Conservation (phyloP, 2,888 invertebrate species). For the Drosophila merina region DNA sequence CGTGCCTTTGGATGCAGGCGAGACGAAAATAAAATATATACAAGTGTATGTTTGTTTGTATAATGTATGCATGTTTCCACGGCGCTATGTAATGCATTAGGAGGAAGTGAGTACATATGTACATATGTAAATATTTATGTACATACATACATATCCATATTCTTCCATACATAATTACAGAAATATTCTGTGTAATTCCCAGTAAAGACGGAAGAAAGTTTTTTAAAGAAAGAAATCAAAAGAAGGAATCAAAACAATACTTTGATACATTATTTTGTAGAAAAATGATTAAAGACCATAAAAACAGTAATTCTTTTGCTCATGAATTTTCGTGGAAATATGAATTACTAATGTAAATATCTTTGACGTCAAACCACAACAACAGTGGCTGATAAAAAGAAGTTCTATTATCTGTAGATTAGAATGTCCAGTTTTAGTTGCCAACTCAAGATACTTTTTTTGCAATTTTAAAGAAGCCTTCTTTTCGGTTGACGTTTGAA, state of each 20-base stretch:
- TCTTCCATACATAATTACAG: no score
- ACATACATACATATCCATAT: no score
- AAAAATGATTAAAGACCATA: no score
- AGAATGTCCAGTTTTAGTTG: background rate
- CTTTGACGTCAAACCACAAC: background rate
- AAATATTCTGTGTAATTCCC: no score
- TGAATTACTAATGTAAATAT: slow-evolving; percentile 26
- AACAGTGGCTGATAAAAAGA: slow-evolving; percentile 7
- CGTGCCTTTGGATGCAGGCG: slow-evolving; percentile 39
- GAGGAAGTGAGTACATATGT: slow-evolving; percentile 17
- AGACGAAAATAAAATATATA: slow-evolving; percentile 39
- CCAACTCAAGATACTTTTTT: background rate
- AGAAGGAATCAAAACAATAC: no score
- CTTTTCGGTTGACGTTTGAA: background rate
- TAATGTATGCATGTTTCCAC: background rate
- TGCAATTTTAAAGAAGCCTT: background rate
- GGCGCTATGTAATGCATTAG: slow-evolving; percentile 19
- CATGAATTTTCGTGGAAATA: slow-evolving; percentile 12
- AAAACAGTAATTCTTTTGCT: no score
- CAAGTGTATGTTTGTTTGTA: slow-evolving; percentile 24
- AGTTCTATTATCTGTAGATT: slow-evolving; percentile 11
- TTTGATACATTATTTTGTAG: no score
- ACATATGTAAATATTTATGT: no score
- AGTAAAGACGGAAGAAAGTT: no score
- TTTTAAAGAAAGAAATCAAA: no score